Evolutionary conservation across 2,797 vertebrate genomes (phyloP), one percentile per base, ranked within the genome.

Genomic region (Mormyrus proboscirostris): DNA sequence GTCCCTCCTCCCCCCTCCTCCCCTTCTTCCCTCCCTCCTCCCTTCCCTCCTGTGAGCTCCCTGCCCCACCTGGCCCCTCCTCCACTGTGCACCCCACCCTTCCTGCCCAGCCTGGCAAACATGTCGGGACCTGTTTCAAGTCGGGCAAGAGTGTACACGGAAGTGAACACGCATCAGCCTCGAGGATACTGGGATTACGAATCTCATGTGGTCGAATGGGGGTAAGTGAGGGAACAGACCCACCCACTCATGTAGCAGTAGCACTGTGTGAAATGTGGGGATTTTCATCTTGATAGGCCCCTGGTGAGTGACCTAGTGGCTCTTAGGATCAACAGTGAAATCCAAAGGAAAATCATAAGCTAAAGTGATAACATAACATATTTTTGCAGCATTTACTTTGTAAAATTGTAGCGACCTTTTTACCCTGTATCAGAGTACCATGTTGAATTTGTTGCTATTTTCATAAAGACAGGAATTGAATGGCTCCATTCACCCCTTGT

Each of bases 131-230:
- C 98, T 91, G 97, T 98, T 95, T 97, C 97, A 89, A 99, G 97
- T 95, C 97, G 97, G 95, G 97, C 98, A 93, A 96, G 97, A 95
- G 98, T 99, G 95, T 99, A 99, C 95, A 97, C 97, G 25, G 98
- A 99, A 91, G 97, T 99, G 93, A 99, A 99, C 95, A 99, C 98
- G 89, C 98, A 98, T 95, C 97, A 97, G 95, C 98, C 98, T 49
- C 96, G 97, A 79, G 98, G 99, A 91, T 99, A 99, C 94, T 99
- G 98, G 98, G 98, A 99, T 94, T 99, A 99, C 2, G 98, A 99
- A 93, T 98, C 98, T n/a, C 97, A 69, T 69, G 97, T 98, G n/a
- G 97, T 98, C 29, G 98, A 99, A 93, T 99, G 98, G 98, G 98
- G 98, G 98, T 99, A 93, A 95, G 94, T 44, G 73, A 10, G 73